Conservation (phyloP, 2,888 invertebrate species). For the Oxyteleia sp. region DNA sequence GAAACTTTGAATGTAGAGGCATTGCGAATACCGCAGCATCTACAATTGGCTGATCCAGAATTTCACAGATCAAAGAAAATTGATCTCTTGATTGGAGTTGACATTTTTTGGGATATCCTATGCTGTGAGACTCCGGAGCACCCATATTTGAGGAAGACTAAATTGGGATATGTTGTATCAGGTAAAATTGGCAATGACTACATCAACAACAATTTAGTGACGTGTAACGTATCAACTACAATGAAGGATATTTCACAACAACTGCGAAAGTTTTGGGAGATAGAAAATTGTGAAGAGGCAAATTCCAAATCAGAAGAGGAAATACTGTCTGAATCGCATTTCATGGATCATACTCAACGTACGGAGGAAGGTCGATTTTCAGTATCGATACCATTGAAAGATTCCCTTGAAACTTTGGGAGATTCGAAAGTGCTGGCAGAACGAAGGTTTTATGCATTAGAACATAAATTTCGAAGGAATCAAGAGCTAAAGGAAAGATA, state of each 20-base stretch:
- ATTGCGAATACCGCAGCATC: not conserved
- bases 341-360: constrained; percentile 14
- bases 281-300: constrained; percentile 13
- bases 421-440: constrained; percentile 17
- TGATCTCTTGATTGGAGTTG: constrained; percentile 18
- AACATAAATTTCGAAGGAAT: constrained; percentile 3
- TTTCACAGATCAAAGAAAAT: constrained; percentile 14
- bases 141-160: constrained; percentile 32
- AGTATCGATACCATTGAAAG: constrained; percentile 33
- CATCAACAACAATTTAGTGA: not conserved
- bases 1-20: constrained; percentile 14
- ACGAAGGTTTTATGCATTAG: constrained; percentile 11
- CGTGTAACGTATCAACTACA: not conserved
- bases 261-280: constrained; percentile 37
- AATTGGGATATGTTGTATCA: constrained; percentile 40
- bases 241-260: constrained; percentile 5
- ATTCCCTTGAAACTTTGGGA: constrained; percentile 13
- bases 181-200: constrained; percentile 16
- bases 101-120: constrained; percentile 20
- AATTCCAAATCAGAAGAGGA: constrained; percentile 11
- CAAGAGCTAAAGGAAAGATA: constrained; percentile 3
- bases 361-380: constrained; percentile 21
- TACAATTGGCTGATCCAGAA: constrained; percentile 13
- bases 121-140: not conserved
- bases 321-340: constrained; percentile 22